Conservation (phyloP, 2,888 invertebrate species). For the Machimus atricapillus region DNA sequence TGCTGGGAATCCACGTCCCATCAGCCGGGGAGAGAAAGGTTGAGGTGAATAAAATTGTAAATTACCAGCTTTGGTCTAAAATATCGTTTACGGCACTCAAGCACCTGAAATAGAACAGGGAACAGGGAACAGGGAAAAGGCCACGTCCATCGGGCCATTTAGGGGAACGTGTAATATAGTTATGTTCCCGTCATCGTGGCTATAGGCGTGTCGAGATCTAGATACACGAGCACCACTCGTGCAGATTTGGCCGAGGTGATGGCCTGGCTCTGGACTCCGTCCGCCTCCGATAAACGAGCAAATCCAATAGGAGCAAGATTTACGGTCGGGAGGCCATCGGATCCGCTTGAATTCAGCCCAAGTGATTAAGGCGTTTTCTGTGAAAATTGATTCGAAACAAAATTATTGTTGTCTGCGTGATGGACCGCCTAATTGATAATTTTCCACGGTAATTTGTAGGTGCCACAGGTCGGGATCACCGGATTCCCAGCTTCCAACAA, state of each 20-base stretch:
- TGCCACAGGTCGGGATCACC: neutral
- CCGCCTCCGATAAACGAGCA: neutral
- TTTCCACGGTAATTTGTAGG: slow-evolving; percentile 10
- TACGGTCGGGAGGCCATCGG: neutral
- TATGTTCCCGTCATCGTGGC: neutral
- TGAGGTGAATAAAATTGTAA: slow-evolving; percentile 23
- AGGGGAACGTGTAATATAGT: neutral
- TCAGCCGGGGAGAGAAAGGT: neutral
- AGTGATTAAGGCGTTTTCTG: slow-evolving; percentile 20
- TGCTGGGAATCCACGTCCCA: neutral
- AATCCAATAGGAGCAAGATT: neutral
- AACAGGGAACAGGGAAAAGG: neutral
- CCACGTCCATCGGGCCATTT: neutral
- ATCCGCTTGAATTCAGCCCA: neutral
- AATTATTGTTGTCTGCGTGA: neutral
- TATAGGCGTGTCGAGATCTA: neutral
- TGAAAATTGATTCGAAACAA: slow-evolving; percentile 30
- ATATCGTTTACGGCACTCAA: neutral
- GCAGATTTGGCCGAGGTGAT: neutral
- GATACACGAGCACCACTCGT: neutral
- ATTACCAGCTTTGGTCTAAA: slow-evolving; percentile 6
- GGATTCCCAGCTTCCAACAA: neutral
- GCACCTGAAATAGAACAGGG: neutral
- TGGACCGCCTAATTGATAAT: slow-evolving; percentile 16
- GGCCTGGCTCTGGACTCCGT: neutral